Evolutionary conservation across 2,888 invertebrate species (phyloP), one percentile per base, ranked within the genome.

Genomic region (Torymus aiolomorphi): DNA sequence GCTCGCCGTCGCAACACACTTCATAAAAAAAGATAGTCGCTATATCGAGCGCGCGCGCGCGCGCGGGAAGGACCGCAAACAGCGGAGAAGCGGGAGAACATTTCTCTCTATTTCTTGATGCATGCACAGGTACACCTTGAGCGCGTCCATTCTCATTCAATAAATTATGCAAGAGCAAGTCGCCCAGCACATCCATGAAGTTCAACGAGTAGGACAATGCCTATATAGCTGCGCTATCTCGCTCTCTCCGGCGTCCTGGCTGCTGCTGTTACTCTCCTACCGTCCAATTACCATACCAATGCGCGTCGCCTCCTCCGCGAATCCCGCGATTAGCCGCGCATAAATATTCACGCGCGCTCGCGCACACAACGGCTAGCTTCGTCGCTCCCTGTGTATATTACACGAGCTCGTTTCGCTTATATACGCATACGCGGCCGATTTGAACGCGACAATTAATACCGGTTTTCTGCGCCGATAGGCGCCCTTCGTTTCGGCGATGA

Each of bases 271-370:
- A 0, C 20, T 61, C 31, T 54, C 42, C 54, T 18, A n/a, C 20
- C 10, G 13, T 8, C 12, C 8, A 66, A 78, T 72, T 78, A 73
- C 56, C 62, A 74, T 74, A 63, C 24, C 56, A 63, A 74, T 20
- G 51, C 12, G 18, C 16, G 16, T 59, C 14, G 42, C 51, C 51
- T 61, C 57, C 13, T 24, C 12, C 61, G 54, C 61, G 51, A 79
- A 79, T 79, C 69, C 51, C 14, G 49, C 66, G 80, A 80, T 80
- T 80, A 80, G 66, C 31, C 65, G 63, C 65, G 63, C 63, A 65
- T 78, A 72, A 73, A 69, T 78, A 78, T 74, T 62, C 67, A 78
- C 62, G 62, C 54, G 61, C 16, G 20, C 4, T 10, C 57, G 24
- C 62, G 31, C 18, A 20, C 56, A 51, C 20, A 73, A 70, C 65